Evolutionary conservation across 2,888 invertebrate species (phyloP).

Genomic region (Drosophila atripex): DNA sequence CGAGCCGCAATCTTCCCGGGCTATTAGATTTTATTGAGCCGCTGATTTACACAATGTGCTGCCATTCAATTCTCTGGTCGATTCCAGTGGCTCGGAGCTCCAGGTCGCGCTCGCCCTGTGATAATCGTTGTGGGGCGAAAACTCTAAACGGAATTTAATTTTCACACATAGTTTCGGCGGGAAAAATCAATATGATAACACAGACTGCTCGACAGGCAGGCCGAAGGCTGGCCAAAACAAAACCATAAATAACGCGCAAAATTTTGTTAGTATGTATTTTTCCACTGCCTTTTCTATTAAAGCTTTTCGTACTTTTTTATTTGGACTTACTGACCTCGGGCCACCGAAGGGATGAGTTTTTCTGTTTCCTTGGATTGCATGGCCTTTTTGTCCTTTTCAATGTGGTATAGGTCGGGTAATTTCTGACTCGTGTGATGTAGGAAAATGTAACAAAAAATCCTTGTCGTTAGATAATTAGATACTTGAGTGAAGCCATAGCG

Average conservation of each 20-base stretch:
- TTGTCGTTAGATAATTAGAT: not conserved
- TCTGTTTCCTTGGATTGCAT: conserved; percentile 6
- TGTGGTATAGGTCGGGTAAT: conserved; percentile 51
- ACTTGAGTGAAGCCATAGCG: not conserved
- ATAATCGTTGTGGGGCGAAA: conserved; percentile 20
- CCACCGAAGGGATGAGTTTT: conserved; percentile 5
- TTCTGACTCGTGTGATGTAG: conserved; percentile 70
- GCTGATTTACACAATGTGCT: conserved; percentile 75
- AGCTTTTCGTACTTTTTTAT: conserved; percentile 42
- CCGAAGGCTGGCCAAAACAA: conserved; percentile 25
- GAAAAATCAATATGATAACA: conserved; percentile 62
- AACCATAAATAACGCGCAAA: conserved; percentile 70
- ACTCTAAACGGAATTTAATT: conserved; percentile 70
- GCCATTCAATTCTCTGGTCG: conserved; percentile 66
- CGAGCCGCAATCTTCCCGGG: conserved; percentile 70
- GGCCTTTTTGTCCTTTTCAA: conserved; percentile 10
- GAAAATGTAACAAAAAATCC: conserved; percentile 17
- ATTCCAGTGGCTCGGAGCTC: conserved; percentile 1
- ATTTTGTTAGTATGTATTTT: conserved; percentile 56
- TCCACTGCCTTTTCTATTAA: conserved; percentile 54
- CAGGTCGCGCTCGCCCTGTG: not conserved
- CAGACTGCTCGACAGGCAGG: conserved; percentile 14
- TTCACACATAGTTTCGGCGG: conserved; percentile 63
- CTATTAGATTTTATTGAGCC: conserved; percentile 78
- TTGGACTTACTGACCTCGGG: conserved; percentile 71